Evolutionary conservation across 2,113 vertebrate genomes (phyloP), one percentile per base, ranked within the genome.

Genomic region (Hucho hucho): DNA sequence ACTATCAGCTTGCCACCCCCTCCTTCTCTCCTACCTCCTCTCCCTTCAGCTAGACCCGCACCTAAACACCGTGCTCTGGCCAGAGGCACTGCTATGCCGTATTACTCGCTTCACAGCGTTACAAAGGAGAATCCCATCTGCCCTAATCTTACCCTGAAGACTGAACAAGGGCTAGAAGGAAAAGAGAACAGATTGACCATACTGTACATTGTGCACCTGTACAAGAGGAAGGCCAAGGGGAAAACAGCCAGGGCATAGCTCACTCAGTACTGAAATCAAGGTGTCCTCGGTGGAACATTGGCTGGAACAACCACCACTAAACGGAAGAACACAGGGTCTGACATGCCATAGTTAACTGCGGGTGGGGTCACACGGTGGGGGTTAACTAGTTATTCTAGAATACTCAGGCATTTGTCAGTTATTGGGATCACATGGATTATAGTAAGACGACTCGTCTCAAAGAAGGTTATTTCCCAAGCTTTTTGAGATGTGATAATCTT

Each of bases 41-140:
- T 29, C 16, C 13, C 26, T 20, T 32, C 58, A 61, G 20, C n/a
- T 11, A 24, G n/a, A 61, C 26, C 70, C 68, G 67, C 67, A 74
- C 32, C 16, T 24, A 64, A 67, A 72, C 69, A 61, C 25, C 46
- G 32, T 32, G 56, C 58, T 25, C 64, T 43, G 79, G 64, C 72
- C 32, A 63, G 28, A 67, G 65, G 65, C 28, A 9, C 12, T 67
- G 65, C 65, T 67, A 67, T 16, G 65, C 16, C 3, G 29, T 29
- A 67, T 67, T 28, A 28, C 29, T 65, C 49, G 74, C 47, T 69
- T 63, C 53, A 56, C 26, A 76, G 72, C 65, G 18, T 13, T 65
- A 75, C 68, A 56, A 49, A 46, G 65, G 53, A 80, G 70, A 64
- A 5, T 37, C 58, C 79, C 78, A 80, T 80, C 74, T 80, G 78